Evolutionary conservation across 2,797 vertebrate genomes (phyloP).

Genomic region (Semotilus atromaculatus): DNA sequence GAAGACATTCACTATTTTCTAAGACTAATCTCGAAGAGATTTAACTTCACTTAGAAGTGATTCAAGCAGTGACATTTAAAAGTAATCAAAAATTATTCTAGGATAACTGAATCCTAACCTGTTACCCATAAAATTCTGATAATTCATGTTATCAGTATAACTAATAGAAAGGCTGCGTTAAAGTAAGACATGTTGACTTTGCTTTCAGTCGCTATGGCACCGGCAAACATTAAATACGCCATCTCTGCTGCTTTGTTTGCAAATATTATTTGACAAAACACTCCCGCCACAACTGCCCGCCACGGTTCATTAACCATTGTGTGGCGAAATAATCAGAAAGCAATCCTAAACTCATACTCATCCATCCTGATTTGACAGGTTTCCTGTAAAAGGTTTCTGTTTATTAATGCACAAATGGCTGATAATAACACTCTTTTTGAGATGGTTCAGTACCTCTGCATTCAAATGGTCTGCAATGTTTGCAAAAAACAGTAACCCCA

Average conservation of each 20-base stretch:
- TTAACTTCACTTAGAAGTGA: not conserved
- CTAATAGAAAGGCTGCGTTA: conserved; percentile 8
- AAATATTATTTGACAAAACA: conserved; percentile 23
- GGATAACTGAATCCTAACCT: not conserved
- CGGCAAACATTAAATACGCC: conserved; percentile 25
- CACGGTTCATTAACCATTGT: conserved; percentile 28
- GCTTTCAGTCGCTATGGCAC: conserved; percentile 31
- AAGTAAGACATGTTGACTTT: conserved; percentile 12
- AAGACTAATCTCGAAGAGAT: not conserved
- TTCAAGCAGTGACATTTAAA: not conserved
- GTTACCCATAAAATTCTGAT: not conserved
- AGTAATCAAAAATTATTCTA: not conserved
- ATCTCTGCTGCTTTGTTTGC: conserved; percentile 18
- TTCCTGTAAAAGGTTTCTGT: conserved; percentile 43
- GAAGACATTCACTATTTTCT: conserved; percentile 5
- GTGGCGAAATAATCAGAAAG: conserved; percentile 33
- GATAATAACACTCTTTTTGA: conserved; percentile 36
- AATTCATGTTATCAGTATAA: not conserved
- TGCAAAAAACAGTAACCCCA: not conserved
- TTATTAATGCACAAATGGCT: conserved; percentile 49
- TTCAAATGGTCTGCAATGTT: conserved; percentile 16
- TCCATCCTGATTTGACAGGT: conserved; percentile 30
- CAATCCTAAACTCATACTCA: conserved; percentile 6
- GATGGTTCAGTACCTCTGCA: conserved; percentile 18
- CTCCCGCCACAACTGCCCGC: conserved; percentile 1